Evolutionary conservation across 2,113 vertebrate genomes (phyloP).

Genomic region (Corythornis cristatus): DNA sequence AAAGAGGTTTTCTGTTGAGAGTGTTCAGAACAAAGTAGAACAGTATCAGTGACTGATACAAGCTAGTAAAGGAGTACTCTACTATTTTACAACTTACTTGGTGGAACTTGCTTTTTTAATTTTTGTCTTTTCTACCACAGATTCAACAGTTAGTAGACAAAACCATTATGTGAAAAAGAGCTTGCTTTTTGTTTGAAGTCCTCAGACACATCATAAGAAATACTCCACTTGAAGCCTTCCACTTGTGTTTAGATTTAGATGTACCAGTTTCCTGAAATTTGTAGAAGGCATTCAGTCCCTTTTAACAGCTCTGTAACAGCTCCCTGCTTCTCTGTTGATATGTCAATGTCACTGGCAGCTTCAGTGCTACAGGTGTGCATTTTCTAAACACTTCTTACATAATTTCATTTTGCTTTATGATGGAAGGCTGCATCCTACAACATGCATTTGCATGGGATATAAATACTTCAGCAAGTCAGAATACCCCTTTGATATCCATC

Average conservation of each 20-base stretch:
- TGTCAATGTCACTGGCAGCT: background rate
- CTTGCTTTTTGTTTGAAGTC: background rate
- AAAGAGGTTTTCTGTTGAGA: background rate
- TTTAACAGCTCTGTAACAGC: background rate
- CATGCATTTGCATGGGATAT: background rate
- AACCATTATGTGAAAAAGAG: background rate
- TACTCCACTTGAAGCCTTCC: background rate
- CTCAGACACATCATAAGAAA: background rate
- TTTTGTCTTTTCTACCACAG: background rate
- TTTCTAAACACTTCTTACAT: background rate
- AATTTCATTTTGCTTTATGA: background rate
- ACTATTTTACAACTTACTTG: background rate
- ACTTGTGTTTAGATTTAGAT: background rate
- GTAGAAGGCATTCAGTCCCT: background rate
- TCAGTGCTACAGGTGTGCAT: background rate
- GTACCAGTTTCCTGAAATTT: background rate
- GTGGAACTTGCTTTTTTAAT: background rate
- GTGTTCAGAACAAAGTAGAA: background rate
- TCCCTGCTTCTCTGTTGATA: background rate
- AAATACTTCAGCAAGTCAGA: background rate
- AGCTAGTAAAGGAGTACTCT: background rate
- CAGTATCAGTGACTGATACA: background rate
- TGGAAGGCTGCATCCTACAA: background rate
- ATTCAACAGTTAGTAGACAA: background rate
- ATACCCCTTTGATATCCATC: background rate